Conservation (phyloP, 2,113 vertebrate genomes). For the Melanocharis versteri region DNA sequence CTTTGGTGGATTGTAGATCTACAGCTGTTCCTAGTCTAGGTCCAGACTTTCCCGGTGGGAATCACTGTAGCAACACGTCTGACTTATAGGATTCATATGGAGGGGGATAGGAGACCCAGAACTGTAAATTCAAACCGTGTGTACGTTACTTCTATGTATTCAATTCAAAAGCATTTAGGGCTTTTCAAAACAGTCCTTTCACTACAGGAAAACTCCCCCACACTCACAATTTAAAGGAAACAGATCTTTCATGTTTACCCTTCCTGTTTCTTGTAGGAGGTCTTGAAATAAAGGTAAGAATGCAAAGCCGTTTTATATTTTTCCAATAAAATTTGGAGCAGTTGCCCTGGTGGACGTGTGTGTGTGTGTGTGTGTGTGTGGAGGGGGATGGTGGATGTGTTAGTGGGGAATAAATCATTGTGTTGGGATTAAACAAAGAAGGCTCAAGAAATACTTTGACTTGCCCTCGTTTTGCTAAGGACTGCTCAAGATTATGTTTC, state of each 20-base stretch:
- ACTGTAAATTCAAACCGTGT: slow-evolving; percentile 79
- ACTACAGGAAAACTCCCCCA: slow-evolving; percentile 48
- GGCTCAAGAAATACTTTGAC: background rate
- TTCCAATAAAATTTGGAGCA: slow-evolving; percentile 54
- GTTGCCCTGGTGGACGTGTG: slow-evolving; percentile 10
- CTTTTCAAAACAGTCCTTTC: slow-evolving; percentile 67
- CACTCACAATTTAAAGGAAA: slow-evolving; percentile 67
- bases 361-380: background rate
- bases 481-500: background rate
- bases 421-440: background rate
- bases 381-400: slow-evolving; percentile 22
- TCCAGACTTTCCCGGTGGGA: slow-evolving; percentile 70
- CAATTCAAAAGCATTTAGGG: slow-evolving; percentile 70
- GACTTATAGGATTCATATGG: slow-evolving; percentile 74
- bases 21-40: slow-evolving; percentile 72
- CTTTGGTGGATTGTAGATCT: slow-evolving; percentile 67
- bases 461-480: background rate
- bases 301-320: slow-evolving; percentile 57
- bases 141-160: slow-evolving; percentile 59
- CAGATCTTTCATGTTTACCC: slow-evolving; percentile 68
- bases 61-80: slow-evolving; percentile 72
- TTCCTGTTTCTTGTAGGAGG: slow-evolving; percentile 73
- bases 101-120: slow-evolving; percentile 65
- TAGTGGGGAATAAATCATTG: background rate
- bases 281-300: slow-evolving; percentile 70